A percentile compares a stretch with the other conserved stretches of the same genome.
These are phyloP conservation scores for Rotaria sp. DNA, from an alignment of 2,888 invertebrate species.

Conservation along the genomic window DNA sequence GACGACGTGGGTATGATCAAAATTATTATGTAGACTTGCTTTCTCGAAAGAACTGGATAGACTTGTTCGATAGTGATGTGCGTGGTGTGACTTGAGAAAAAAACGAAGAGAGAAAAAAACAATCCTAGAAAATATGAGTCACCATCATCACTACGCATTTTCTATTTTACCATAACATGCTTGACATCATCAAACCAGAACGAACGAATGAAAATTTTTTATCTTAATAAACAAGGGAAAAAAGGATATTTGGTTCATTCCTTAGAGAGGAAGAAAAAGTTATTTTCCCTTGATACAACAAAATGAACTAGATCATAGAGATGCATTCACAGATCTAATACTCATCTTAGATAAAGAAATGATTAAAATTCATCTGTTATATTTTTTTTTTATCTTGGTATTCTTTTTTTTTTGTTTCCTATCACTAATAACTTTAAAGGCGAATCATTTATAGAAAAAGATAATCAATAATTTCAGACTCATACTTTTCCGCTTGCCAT, in stretches of 20 bases:
- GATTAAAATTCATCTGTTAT: not conserved
- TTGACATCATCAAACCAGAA: not conserved
- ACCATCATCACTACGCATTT: not conserved
- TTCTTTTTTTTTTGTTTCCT: not conserved
- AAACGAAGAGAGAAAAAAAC: not conserved
- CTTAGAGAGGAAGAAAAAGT: not conserved
- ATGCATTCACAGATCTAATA: not conserved
- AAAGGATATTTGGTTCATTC: not conserved
- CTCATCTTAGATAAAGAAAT: not conserved
- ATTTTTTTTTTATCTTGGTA: not conserved
- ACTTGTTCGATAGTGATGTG: not conserved
- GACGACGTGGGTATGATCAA: not conserved
- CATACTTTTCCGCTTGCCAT: not conserved
- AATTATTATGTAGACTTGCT: not conserved
- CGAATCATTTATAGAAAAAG: not conserved
- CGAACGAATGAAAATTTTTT: not conserved
- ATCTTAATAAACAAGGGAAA: not conserved
- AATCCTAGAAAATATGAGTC: not conserved
- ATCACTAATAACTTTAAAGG: not conserved
- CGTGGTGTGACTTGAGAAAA: not conserved
- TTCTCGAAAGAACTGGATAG: not conserved
- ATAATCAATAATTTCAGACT: not conserved
- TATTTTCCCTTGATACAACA: not conserved
- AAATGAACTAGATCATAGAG: not conserved
- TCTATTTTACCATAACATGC: not conserved